Evolutionary conservation across 2,113 vertebrate species (phyloP), one percentile per base, ranked within the genome.

Genomic region (Elephantulus edwardii): DNA sequence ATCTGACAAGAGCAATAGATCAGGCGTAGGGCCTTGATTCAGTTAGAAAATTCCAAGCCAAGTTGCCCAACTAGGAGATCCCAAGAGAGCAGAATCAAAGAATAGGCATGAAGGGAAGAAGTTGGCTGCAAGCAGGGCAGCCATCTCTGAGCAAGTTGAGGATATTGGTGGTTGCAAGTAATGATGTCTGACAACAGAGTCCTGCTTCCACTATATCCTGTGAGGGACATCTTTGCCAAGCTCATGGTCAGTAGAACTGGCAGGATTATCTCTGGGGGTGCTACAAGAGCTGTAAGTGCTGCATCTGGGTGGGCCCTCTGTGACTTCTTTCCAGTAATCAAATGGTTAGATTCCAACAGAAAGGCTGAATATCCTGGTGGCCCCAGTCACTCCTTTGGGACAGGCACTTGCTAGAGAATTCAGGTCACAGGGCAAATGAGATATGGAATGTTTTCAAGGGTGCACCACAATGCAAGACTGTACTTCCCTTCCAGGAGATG

Each of bases 401-500:
- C 38, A 16, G 44, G 30, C 28, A 17, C 58, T 71, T 70, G 5
- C 1, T 17, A 54, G 42, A 86, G 12, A 13, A 22, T 17, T 7
- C 46, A 35, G n/a, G 80, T 52, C 46, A 24, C 19, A 30, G 54
- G 11, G 20, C 3, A 4, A 56, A 28, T 40, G 24, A 48, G 52
- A 33, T 40, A 2, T 13, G 42, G 14, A 20, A 58, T 17, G 64
- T 20, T 5, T 68, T 68, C 6, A 8, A 68, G 38, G 35, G 35
- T 20, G 19, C 1, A 4, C 66, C 19, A 20, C 17, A 38, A 5
- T 8, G 1, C 13, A 8, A 68, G 14, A 17, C 1, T 19, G 40
- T 22, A 81, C 33, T 8, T 90, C 88, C 48, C 81, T 82, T 82
- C 28, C 90, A 99, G 99, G 97, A 87, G 97, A 76, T 35, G 96